Conservation (phyloP, 2,797 vertebrate genomes). For the Microctenopoma lineatum region DNA sequence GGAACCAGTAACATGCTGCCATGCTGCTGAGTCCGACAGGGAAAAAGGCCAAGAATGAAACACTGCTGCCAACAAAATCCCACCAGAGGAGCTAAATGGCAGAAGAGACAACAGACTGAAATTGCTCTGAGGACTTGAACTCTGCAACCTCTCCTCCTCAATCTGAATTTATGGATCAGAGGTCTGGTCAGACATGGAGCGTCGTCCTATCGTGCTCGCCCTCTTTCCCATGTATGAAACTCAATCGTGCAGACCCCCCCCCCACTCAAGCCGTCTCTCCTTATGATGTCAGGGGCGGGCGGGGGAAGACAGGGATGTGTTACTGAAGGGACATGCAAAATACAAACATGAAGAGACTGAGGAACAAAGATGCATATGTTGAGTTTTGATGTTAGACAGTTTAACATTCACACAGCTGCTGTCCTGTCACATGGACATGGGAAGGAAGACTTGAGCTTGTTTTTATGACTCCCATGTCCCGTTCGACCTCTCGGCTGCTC, state of each 20-base stretch:
- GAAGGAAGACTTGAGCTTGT: constrained; percentile 62
- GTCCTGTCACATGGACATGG: constrained; percentile 72
- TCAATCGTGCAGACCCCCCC: constrained; percentile 35
- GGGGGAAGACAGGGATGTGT: constrained; percentile 7
- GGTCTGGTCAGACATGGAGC: constrained; percentile 33
- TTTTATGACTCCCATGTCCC: constrained; percentile 69
- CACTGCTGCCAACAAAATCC: constrained; percentile 16
- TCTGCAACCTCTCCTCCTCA: constrained; percentile 36
- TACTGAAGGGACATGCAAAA: constrained; percentile 23
- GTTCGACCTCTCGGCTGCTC: constrained; percentile 54
- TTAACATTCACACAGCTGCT: constrained; percentile 70
- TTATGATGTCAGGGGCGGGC: constrained; percentile 43
- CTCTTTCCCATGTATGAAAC: constrained; percentile 42
- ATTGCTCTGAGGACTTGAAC: constrained; percentile 45
- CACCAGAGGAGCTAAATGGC: constrained; percentile 28
- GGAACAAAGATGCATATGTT: constrained; percentile 49
- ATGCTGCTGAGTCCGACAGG: constrained; percentile 19
- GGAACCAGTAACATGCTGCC: constrained; percentile 10
- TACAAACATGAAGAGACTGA: constrained; percentile 4
- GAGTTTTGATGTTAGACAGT: constrained; percentile 53
- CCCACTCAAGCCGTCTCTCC: constrained; percentile 23
- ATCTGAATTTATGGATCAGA: constrained; percentile 6
- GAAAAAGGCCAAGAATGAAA: constrained; percentile 10
- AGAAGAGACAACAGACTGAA: constrained; percentile 2
- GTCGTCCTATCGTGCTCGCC: constrained; percentile 30